Percentiles rank a stretch among this genome's conserved stretches.
Conservation (phyloP, 2,888 invertebrate species). For the Parochlus steinenii region DNA sequence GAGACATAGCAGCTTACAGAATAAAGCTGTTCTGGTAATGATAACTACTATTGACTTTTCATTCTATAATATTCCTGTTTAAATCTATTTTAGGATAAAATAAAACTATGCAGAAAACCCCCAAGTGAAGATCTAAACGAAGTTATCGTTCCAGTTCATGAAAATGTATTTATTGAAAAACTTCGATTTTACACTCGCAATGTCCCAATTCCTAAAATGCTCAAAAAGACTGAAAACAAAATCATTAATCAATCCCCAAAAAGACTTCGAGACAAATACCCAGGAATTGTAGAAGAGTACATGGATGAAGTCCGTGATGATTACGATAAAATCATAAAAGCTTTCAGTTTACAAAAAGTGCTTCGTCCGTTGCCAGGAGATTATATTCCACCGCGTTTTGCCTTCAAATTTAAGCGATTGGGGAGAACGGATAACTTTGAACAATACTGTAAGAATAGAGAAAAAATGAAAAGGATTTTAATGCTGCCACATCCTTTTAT, state of each 20-base stretch:
- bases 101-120: slow-evolving; percentile 22
- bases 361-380: slow-evolving; percentile 41
- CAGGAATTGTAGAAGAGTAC: slow-evolving; percentile 32
- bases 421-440: slow-evolving; percentile 44
- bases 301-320: slow-evolving; percentile 36
- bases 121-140: slow-evolving; percentile 27
- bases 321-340: slow-evolving; percentile 42
- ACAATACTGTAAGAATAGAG: slow-evolving; percentile 38
- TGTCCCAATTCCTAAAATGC: slow-evolving; percentile 43
- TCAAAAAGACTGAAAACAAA: slow-evolving; percentile 39
- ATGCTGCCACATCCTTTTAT: slow-evolving; percentile 46
- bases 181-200: slow-evolving; percentile 39
- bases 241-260: slow-evolving; percentile 40
- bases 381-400: slow-evolving; percentile 23
- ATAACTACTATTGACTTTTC: background rate
- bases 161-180: slow-evolving; percentile 35
- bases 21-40: slow-evolving; percentile 4
- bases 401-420: slow-evolving; percentile 36
- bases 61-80: background rate
- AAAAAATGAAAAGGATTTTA: slow-evolving; percentile 37
- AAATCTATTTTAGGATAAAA: slow-evolving; percentile 19
- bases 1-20: background rate
- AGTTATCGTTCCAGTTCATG: slow-evolving; percentile 33
- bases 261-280: slow-evolving; percentile 38
- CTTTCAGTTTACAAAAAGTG: slow-evolving; percentile 44